Conservation (phyloP, 2,797 vertebrate species). For the Balearica regulorum region DNA sequence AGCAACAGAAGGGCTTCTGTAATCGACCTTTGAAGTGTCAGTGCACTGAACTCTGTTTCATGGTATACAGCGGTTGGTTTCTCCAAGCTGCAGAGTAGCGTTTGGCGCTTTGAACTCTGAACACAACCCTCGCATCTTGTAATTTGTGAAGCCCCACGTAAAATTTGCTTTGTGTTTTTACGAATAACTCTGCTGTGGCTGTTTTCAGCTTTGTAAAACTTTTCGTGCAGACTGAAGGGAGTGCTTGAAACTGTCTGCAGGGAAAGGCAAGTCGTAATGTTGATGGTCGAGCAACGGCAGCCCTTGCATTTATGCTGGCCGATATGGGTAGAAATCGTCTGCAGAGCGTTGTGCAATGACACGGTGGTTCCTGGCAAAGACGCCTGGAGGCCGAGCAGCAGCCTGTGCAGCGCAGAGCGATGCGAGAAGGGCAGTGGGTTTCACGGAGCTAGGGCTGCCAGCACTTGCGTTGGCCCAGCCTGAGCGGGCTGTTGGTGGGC, state of each 20-base stretch:
- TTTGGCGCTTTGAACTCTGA: background rate
- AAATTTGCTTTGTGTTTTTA: background rate
- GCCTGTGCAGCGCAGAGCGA: fast-evolving
- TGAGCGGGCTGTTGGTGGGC: background rate
- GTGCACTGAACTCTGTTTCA: fast-evolving
- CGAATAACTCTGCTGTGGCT: background rate
- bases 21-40: background rate
- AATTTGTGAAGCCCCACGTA: background rate
- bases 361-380: background rate
- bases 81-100: background rate
- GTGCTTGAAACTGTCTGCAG: background rate
- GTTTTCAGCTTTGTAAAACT: background rate
- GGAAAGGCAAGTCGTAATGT: background rate
- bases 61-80: background rate
- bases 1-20: background rate
- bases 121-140: background rate
- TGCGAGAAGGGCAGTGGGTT: background rate
- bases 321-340: background rate
- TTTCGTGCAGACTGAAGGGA: background rate
- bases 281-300: background rate
- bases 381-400: fast-evolving
- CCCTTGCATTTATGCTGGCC: background rate
- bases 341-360: background rate
- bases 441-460: background rate
- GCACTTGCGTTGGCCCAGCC: background rate